Conservation (phyloP, 2,113 vertebrate species). For the Glaucomys volans region DNA sequence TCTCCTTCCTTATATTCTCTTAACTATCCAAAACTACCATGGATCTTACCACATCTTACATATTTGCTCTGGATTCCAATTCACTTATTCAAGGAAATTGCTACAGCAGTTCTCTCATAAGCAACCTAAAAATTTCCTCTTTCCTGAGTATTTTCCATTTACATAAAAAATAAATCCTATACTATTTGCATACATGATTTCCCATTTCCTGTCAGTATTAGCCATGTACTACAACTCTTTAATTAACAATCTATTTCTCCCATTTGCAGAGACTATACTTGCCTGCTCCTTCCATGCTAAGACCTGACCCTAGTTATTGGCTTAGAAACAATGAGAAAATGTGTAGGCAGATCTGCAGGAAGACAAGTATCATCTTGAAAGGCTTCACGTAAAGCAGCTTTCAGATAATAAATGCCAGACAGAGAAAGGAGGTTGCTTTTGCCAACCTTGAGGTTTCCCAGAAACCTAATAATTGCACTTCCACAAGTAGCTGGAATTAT, state of each 20-base stretch:
- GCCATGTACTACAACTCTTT: neutral
- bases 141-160: neutral
- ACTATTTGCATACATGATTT: neutral
- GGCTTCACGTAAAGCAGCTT: neutral
- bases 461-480: neutral
- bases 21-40: neutral
- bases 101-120: neutral
- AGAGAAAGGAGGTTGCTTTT: neutral
- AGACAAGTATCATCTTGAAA: neutral
- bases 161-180: neutral
- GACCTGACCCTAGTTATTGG: neutral
- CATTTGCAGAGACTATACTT: neutral
- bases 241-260: neutral
- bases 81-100: neutral
- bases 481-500: neutral
- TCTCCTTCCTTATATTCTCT: neutral
- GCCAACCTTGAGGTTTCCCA: neutral
- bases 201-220: neutral
- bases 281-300: neutral
- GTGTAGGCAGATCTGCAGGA: neutral
- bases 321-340: constrained; percentile 16
- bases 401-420: neutral
- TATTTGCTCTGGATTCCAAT: neutral
- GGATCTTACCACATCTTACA: neutral
- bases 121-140: neutral